Evolutionary conservation across 2,113 vertebrate genomes (phyloP), one percentile per base, ranked within the genome.

Genomic region (Seriola aureovittata): DNA sequence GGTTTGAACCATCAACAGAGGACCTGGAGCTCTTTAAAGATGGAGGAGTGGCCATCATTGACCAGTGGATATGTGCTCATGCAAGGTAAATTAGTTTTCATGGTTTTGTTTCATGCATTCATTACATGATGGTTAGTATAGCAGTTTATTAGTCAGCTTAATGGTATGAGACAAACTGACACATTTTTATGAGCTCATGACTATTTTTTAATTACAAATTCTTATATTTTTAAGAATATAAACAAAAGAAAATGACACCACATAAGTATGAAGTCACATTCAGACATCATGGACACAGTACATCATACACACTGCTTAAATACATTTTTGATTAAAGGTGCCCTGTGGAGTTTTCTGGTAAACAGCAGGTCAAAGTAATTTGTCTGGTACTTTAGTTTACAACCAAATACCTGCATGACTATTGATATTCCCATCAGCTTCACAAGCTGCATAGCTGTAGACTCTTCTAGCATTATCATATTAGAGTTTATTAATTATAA

Each of bases 31-130:
- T 98, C 23, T 96, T 96, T 80, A 97, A 96, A 81, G 98, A 99
- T 3, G 98, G 98, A 14, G 98, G 98, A 0, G 91, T 98, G 25
- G 98, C 98, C 6, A 97, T 99, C 73, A 97, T 99, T 75, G 98
- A 99, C 88, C 98, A 99, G 91, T 99, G 98, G 98, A 96, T 99
- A 89, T 99, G 98, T 3, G 92, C 97, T 0, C 98, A 99, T 40
- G 97, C 98, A 32, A 97, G 97, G 98, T 99, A 93, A 79, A 42
- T 55, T 58, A 23, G 1, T 38, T 58, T 21, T 64, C 2, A 21
- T 10, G 0, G 16, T 48, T 59, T 67, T 69, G 38, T 34, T 54
- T 25, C 10, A 70, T 44, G 11, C 3, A 29, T 60, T 68, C 32
- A 32, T 50, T 44, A 17, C 12, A 32, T 46, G 21, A 32, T 57